Percentiles rank a stretch among this genome's conserved stretches.
Conservation (phyloP, 1,140 invertebrate species). For the Scaptomyza hsui region DNA sequence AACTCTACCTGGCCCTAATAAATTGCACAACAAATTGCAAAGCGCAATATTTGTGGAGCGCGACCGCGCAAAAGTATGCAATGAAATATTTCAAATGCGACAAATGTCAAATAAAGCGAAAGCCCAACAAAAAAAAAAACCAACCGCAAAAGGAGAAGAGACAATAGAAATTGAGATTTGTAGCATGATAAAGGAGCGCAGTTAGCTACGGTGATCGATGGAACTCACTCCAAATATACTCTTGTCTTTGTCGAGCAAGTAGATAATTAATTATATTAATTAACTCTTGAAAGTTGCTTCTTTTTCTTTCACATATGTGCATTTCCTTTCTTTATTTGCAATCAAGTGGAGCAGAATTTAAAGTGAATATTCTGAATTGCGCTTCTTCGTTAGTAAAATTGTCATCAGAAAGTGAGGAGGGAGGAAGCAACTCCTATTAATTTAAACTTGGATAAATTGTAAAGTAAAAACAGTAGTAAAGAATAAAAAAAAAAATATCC, state of each 20-base stretch:
- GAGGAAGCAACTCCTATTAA: too few species aligned
- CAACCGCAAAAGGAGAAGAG: background rate
- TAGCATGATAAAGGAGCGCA: slow-evolving; percentile 5
- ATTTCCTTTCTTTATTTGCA: too few species aligned
- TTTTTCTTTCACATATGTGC: too few species aligned
- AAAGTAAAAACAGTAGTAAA: too few species aligned
- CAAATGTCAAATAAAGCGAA: slow-evolving; percentile 38
- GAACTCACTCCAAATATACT: background rate
- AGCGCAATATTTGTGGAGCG: background rate
- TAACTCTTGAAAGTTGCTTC: background rate
- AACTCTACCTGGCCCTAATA: slow-evolving; percentile 53
- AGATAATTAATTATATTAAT: slow-evolving; percentile 18
- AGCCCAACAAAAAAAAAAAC: too few species aligned
- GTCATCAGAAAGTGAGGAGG: too few species aligned
- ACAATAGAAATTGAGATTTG: slow-evolving; percentile 12
- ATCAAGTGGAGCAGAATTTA: too few species aligned
- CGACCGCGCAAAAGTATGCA: slow-evolving; percentile 64
- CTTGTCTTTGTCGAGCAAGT: background rate
- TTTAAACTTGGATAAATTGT: too few species aligned
- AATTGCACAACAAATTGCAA: slow-evolving; percentile 70
- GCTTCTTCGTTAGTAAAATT: too few species aligned
- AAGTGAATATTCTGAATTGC: too few species aligned
- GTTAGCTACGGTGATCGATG: slow-evolving; percentile 8
- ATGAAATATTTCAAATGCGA: slow-evolving; percentile 68
- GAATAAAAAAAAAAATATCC: too few species aligned